Evolutionary conservation across 2,797 vertebrate species (phyloP), one percentile per base, ranked within the genome.

Genomic region (Rhynchonycteris naso): DNA sequence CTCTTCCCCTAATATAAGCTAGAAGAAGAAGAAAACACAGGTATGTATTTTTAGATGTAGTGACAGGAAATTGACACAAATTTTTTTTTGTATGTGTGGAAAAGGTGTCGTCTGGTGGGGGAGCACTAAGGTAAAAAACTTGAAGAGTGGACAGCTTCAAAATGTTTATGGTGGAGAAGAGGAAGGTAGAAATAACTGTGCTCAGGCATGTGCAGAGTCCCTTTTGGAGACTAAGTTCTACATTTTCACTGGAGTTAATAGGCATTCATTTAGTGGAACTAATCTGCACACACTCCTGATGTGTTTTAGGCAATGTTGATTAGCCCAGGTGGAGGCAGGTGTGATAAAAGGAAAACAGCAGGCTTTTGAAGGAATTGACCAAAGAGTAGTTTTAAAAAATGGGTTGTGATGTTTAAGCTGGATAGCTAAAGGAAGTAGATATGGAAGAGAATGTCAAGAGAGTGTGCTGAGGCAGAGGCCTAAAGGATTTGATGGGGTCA

Each of bases 281-380:
- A 76, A 63, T 56, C 35, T 54, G 28, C 2, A 72, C 30, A 16
- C 18, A 63, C 87, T 78, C 47, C 47, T 79, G 4, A 24, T 54
- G 28, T 43, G 56, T 54, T 58, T 69, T 6, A 85, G 75, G 54
- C 0, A 0, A 24, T 56, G 14, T 50, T 97, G 83, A 87, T 83
- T 90, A 82, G 11, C 35, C 69, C 63, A 93, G 61, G 50, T 94
- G 76, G 85, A 66, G 84, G 83, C 30, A 85, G 47, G 79, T 83
- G 56, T 92, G 85, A 92, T 80, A 15, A 96, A 88, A 69, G 11
- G 21, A 66, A 91, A 82, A 30, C 91, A 96, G 74, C 63, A 85
- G 68, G 52, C 21, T 72, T 88, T 54, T 72, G 81, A 88, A 52
- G 38, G n/a, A 30, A 71, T 4, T 43, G 16, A 38, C 4, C 28